A percentile compares a stretch with the other conserved stretches of the same genome.
Evolutionary conservation across 2,888 invertebrate genomes (phyloP).

Genomic region (Scotopteryx bipunctaria): DNA sequence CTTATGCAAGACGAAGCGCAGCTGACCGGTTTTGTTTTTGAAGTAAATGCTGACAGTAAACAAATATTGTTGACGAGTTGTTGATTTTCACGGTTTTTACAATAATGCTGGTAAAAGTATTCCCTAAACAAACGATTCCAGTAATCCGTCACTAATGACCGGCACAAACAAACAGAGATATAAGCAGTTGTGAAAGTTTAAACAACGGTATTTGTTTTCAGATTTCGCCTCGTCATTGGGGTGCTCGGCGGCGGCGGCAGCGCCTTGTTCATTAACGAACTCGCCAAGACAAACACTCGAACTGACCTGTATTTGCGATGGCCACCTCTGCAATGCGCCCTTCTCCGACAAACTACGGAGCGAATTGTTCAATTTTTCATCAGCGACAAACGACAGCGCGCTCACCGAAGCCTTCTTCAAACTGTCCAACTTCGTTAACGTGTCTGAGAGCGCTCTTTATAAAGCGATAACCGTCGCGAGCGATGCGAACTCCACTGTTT

Average conservation of each 20-base stretch:
- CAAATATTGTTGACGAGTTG: too few species aligned
- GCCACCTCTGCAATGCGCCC: slow-evolving; percentile 65
- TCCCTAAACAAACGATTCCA: slow-evolving; percentile 15
- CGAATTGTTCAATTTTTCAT: slow-evolving; percentile 60
- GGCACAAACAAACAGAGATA: slow-evolving; percentile 16
- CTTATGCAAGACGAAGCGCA: too few species aligned
- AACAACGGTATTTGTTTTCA: slow-evolving; percentile 46
- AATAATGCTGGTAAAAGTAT: neutral
- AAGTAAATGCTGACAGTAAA: too few species aligned
- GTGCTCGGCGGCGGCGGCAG: slow-evolving; percentile 51
- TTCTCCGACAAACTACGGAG: slow-evolving; percentile 54
- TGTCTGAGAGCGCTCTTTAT: slow-evolving; percentile 51
- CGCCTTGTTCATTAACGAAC: slow-evolving; percentile 55
- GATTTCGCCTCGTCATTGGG: slow-evolving; percentile 61
- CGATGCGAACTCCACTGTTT: slow-evolving; percentile 36
- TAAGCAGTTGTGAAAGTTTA: slow-evolving; percentile 23
- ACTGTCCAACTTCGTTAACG: slow-evolving; percentile 53
- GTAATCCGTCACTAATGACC: slow-evolving; percentile 25
- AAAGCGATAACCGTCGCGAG: slow-evolving; percentile 49
- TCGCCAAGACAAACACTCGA: slow-evolving; percentile 49
- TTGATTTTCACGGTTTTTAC: neutral
- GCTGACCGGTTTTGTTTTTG: too few species aligned
- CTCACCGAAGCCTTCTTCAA: slow-evolving; percentile 57
- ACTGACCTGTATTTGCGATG: slow-evolving; percentile 63
- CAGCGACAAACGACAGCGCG: slow-evolving; percentile 43